Percentiles rank a stretch among this genome's conserved stretches.
Conservation (phyloP, 2,797 vertebrate species). For the Hippocampus kuda region DNA sequence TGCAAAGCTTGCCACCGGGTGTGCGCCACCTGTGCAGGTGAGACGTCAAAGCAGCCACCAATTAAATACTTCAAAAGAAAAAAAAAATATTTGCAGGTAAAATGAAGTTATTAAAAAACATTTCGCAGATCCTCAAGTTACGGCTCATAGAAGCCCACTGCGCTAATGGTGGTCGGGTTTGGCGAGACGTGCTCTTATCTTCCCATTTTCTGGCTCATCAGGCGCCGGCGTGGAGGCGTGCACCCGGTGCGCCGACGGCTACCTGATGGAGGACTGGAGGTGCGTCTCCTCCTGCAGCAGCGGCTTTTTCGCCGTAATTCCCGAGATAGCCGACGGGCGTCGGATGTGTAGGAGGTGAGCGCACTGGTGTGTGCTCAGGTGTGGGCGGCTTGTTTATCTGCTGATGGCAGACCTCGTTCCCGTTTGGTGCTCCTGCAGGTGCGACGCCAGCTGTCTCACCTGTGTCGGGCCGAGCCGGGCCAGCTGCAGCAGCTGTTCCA, state of each 20-base stretch:
- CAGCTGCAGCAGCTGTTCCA: constrained; percentile 87
- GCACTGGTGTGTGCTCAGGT: constrained; percentile 55
- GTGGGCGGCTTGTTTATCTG: constrained; percentile 62
- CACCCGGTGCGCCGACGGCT: constrained; percentile 76
- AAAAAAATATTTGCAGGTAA: too few species aligned
- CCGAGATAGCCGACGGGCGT: constrained; percentile 67
- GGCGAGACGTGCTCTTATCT: background rate
- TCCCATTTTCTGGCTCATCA: constrained; percentile 36
- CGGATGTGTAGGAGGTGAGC: constrained; percentile 83
- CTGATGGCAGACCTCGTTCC: constrained; percentile 45
- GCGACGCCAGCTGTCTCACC: constrained; percentile 83
- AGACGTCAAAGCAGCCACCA: background rate
- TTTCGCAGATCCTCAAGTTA: background rate
- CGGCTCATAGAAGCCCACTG: background rate
- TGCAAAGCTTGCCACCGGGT: constrained; percentile 81
- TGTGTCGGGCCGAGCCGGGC: constrained; percentile 77
- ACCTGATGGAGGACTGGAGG: constrained; percentile 84
- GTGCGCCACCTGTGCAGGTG: constrained; percentile 89
- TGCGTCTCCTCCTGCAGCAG: constrained; percentile 81
- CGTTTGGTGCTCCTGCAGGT: constrained; percentile 63
- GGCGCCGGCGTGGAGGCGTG: constrained; percentile 80
- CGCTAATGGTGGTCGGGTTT: background rate
- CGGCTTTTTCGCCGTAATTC: constrained; percentile 71
- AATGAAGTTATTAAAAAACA: background rate
- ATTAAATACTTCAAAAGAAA: too few species aligned